These are phyloP conservation scores for Ptychadena robeensis DNA, from an alignment of 2,797 vertebrate genomes.

Conservation along the genomic window DNA sequence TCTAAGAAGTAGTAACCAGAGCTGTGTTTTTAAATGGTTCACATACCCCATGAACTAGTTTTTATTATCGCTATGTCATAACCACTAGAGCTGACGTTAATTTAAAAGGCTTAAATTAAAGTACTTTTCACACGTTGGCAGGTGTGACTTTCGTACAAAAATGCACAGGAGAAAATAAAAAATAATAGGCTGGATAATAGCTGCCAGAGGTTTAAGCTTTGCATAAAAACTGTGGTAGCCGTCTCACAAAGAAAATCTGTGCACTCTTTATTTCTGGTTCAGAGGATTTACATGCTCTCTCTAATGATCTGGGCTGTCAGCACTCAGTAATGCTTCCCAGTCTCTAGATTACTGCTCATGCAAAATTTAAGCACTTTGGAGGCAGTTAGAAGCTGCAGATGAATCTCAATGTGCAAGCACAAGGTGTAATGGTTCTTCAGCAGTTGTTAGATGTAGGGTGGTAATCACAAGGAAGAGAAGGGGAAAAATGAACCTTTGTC, in stretches of 20 bases:
- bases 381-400: conserved; percentile 76
- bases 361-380: conserved; percentile 86
- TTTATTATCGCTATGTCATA: neutral
- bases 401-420: conserved; percentile 73
- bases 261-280: conserved; percentile 84
- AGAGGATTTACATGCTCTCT: conserved; percentile 82
- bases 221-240: conserved; percentile 70
- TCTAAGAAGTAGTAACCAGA: neutral
- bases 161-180: conserved; percentile 51
- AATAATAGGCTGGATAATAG: conserved; percentile 56
- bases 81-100: conserved; percentile 12
- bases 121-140: conserved; percentile 37
- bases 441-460: conserved; percentile 68
- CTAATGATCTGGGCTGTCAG: conserved; percentile 80
- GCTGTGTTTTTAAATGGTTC: neutral
- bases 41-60: neutral
- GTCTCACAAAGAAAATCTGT: conserved; percentile 73
- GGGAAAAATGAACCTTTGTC: conserved; percentile 71
- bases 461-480: conserved; percentile 66
- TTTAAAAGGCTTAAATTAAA: conserved; percentile 50
- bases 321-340: conserved; percentile 76
- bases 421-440: conserved; percentile 72
- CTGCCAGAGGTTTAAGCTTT: conserved; percentile 67
- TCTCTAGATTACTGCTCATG: conserved; percentile 85
- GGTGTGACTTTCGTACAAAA: conserved; percentile 15